Conservation (phyloP, 64 coral and sea anemone genomes). For the Actinia tenebrosa region DNA sequence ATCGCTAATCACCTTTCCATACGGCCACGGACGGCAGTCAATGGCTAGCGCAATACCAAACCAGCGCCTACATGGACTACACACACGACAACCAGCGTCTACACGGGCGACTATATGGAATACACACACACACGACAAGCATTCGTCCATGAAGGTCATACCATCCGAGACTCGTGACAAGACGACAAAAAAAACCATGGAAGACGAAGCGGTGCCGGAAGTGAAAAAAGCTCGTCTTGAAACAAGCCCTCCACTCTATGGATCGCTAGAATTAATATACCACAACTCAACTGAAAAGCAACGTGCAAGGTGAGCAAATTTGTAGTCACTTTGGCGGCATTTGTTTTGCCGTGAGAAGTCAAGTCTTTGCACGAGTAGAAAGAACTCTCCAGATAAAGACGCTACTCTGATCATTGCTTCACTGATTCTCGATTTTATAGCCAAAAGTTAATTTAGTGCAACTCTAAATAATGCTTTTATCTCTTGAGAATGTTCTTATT, state of each 20-base stretch:
- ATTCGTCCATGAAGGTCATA: too few species aligned
- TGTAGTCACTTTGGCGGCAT: neutral
- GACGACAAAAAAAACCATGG: slow-evolving; percentile 44
- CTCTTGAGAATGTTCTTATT: too few species aligned
- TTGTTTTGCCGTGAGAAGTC: neutral
- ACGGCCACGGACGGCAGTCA: too few species aligned
- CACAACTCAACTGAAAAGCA: slow-evolving; percentile 3
- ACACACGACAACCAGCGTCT: too few species aligned
- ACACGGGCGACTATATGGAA: too few species aligned
- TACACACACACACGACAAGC: too few species aligned
- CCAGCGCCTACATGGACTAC: too few species aligned
- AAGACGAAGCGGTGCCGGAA: slow-evolving; percentile 28
- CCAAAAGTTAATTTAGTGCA: neutral
- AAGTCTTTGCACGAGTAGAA: neutral
- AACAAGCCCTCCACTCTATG: slow-evolving; percentile 54
- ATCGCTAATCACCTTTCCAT: too few species aligned
- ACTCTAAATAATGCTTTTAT: neutral
- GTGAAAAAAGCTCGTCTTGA: slow-evolving; percentile 32
- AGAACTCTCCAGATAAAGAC: neutral
- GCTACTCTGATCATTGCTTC: neutral
- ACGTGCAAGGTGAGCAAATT: neutral
- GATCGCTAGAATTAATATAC: slow-evolving; percentile 68
- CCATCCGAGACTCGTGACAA: neutral
- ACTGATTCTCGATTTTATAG: neutral
- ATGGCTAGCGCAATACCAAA: too few species aligned